Conservation (phyloP, 1,140 invertebrate species). For the Diachasmimorpha longicaudata region DNA sequence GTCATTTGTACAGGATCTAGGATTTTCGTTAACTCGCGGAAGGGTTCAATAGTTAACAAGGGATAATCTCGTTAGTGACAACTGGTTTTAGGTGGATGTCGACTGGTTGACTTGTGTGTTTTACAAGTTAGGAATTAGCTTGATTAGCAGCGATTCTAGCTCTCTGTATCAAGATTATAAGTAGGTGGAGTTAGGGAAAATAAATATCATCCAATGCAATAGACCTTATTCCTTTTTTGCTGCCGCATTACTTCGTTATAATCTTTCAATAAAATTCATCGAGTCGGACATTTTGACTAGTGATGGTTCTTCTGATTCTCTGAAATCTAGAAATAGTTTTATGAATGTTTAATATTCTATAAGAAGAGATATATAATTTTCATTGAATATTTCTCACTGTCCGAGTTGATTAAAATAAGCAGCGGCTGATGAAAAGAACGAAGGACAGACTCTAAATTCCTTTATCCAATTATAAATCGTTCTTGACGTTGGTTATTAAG, state of each 20-base stretch:
- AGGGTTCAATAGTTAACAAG: conserved; percentile 62
- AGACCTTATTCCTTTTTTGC: too few relatives aligned
- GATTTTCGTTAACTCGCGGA: conserved; percentile 25
- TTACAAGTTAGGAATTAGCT: conserved; percentile 64
- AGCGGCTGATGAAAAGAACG: too few relatives aligned
- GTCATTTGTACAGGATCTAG: conserved; percentile 1
- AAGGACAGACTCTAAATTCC: too few relatives aligned
- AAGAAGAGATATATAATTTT: too few relatives aligned
- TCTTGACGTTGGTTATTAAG: neutral
- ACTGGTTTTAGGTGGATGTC: conserved; percentile 14
- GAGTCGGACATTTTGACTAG: too few relatives aligned
- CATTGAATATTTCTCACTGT: too few relatives aligned
- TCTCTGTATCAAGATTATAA: neutral
- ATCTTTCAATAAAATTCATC: too few relatives aligned
- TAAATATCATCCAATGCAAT: neutral
- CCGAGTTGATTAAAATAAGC: too few relatives aligned
- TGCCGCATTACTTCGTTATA: too few relatives aligned
- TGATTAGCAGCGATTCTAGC: conserved; percentile 52
- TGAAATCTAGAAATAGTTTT: too few relatives aligned
- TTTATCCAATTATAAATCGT: neutral
- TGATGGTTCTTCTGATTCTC: too few relatives aligned
- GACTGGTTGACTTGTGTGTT: conserved; percentile 58
- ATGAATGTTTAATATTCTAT: too few relatives aligned
- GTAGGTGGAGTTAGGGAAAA: neutral
- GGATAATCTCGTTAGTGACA: conserved; percentile 60